Evolutionary conservation across 2,113 vertebrate genomes (phyloP), one percentile per base, ranked within the genome.

Genomic region (Oostethus manadensis): DNA sequence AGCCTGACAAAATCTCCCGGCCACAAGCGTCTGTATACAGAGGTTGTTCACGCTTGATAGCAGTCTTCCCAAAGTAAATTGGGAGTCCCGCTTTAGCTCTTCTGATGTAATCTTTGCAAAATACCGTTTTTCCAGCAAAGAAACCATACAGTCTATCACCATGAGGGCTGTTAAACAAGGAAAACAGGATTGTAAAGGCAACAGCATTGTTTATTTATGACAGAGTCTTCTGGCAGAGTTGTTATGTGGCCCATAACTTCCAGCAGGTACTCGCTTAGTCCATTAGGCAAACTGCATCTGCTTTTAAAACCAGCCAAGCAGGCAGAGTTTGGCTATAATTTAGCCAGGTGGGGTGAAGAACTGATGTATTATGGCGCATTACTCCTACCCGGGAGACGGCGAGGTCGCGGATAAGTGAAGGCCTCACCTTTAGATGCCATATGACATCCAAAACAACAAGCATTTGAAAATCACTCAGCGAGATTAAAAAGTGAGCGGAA

Each of bases 401-500:
- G 72, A 77, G 80, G 82, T 83, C 78, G 76, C 54, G 55, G 55
- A 66, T 70, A 79, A 76, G 70, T 60, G 68, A 72, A 77, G 64
- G 68, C 70, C 65, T 81, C 66, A 77, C 73, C 71, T 82, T 65
- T 70, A 69, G 63, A 71, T 77, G 78, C 80, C 59, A 65, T 66
- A 63, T n/a, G 23, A 84, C 80, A 84, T 84, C 66, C 77, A 78
- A 76, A 42, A 42, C 38, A 14, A 82, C 83, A 74, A 87, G 74
- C 62, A 68, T 86, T 88, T 73, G 77, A 66, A 69, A 88, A 87
- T 87, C 86, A 89, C 89, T 89, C 88, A 85, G 71, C n/a, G 14
- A 88, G 88, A 90, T 90, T 90, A 88, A 89, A 89, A 86, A 68
- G 73, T 58, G 58, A 48, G 66, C 16, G 64, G 23, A 66, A 40